phyloP scores from a whole-genome alignment of 2,113 vertebrate species.

The Eupsittula cactorum region DNA sequence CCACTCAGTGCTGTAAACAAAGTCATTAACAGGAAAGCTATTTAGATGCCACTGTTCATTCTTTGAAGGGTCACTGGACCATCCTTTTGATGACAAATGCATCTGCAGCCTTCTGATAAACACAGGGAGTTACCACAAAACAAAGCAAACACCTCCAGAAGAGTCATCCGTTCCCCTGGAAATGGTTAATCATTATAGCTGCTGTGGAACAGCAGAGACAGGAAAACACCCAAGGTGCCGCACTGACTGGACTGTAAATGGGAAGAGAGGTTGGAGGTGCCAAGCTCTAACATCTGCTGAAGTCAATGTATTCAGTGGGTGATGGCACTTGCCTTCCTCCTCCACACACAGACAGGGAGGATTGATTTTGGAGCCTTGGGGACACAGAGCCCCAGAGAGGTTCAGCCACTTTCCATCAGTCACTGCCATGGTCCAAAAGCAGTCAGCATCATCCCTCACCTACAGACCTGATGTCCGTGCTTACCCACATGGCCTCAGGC shows the following conservation, averaged over 20 bases:
- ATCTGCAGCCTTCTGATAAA: neutral
- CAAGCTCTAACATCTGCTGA: fast-evolving
- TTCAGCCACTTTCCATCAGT: neutral
- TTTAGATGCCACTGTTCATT: neutral
- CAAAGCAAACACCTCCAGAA: neutral
- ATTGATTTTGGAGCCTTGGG: neutral
- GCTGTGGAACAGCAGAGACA: neutral
- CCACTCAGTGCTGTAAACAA: neutral
- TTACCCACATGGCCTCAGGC: fast-evolving
- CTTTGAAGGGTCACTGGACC: neutral
- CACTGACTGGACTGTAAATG: neutral
- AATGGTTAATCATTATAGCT: neutral
- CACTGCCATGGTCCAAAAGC: neutral
- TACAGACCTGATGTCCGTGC: neutral
- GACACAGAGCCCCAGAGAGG: neutral
- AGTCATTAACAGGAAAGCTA: neutral
- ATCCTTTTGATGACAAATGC: neutral
- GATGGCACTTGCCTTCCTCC: neutral
- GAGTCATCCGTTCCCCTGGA: neutral
- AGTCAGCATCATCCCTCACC: neutral
- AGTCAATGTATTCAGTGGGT: neutral
- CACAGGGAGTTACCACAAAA: neutral
- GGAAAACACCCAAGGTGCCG: neutral
- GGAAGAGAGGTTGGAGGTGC: neutral
- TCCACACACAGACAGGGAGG: fast-evolving